These are phyloP conservation scores for Litoditis marina DNA, from an alignment of 2,888 invertebrate species.

Conservation along the genomic window DNA sequence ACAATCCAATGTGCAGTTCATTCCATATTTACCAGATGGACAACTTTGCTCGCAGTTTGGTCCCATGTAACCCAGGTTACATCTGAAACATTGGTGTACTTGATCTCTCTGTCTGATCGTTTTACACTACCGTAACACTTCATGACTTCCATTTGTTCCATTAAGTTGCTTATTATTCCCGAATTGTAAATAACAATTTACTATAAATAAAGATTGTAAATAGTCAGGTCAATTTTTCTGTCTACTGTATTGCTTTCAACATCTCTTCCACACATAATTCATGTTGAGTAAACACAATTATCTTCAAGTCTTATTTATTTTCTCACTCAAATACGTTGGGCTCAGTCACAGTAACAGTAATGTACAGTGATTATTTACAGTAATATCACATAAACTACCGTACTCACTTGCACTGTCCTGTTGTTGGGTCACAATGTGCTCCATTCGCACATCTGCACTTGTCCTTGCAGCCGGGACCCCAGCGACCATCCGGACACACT, in stretches of 20 bases:
- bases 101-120: too few relatives aligned
- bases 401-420: conserved; percentile 46
- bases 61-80: conserved; percentile 43
- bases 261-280: not conserved
- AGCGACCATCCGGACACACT: conserved; percentile 55
- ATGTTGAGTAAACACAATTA: not conserved
- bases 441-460: conserved; percentile 57
- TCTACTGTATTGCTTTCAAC: too few relatives aligned
- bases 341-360: too few relatives aligned
- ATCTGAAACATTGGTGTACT: conserved; percentile 16
- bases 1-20: conserved; percentile 68
- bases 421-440: conserved; percentile 48
- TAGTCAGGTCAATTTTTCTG: too few relatives aligned
- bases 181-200: too few relatives aligned
- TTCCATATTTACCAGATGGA: conserved; percentile 77
- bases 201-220: too few relatives aligned
- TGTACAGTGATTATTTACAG: too few relatives aligned
- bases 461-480: conserved; percentile 56
- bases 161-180: too few relatives aligned
- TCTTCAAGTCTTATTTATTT: too few relatives aligned
- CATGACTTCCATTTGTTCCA: too few relatives aligned
- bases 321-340: too few relatives aligned
- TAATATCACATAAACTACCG: not conserved
- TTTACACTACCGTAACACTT: too few relatives aligned
- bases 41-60: conserved; percentile 64